Percentiles rank a stretch among this genome's conserved stretches.
Evolutionary conservation across 1,140 invertebrate genomes (phyloP).

Genomic region (Telenomus remus): DNA sequence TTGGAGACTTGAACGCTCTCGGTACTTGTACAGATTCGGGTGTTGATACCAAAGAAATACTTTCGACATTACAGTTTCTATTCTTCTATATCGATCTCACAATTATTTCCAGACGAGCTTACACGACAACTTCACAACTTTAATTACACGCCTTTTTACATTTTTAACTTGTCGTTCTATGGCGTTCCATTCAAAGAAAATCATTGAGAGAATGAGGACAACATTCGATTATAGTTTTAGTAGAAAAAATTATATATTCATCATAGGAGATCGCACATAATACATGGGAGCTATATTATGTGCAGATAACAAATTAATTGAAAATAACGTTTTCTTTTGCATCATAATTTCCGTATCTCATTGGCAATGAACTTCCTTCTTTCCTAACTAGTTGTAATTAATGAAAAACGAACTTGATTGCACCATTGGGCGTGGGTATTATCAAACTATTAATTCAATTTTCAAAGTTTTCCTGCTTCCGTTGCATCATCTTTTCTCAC

Average conservation of each 20-base stretch:
- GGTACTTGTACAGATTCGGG: slow-evolving; percentile 36
- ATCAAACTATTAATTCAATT: slow-evolving; percentile 41
- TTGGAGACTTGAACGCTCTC: slow-evolving; percentile 44
- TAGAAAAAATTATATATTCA: too few species aligned
- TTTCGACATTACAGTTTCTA: slow-evolving; percentile 21
- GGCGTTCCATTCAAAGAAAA: too few species aligned
- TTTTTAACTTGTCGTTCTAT: too few species aligned
- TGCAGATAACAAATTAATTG: slow-evolving; percentile 52
- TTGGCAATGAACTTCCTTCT: slow-evolving; percentile 50
- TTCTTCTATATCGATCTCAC: slow-evolving; percentile 5
- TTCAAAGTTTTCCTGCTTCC: not conserved
- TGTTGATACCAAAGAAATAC: slow-evolving; percentile 20
- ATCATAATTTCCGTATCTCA: slow-evolving; percentile 53
- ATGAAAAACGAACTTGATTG: slow-evolving; percentile 45
- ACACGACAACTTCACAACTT: not conserved
- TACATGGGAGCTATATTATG: slow-evolving; percentile 45
- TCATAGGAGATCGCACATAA: slow-evolving; percentile 22
- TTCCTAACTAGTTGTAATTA: slow-evolving; percentile 29
- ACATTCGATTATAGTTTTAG: too few species aligned
- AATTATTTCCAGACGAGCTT: slow-evolving; percentile 1
- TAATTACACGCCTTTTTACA: too few species aligned
- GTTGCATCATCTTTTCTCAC: too few species aligned
- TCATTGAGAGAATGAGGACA: too few species aligned
- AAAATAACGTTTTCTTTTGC: slow-evolving; percentile 52
- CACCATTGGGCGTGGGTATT: slow-evolving; percentile 30